A percentile compares a stretch with the other conserved stretches of the same genome.
Conservation (phyloP, 2,888 invertebrate species). For the Sturmia bella region DNA sequence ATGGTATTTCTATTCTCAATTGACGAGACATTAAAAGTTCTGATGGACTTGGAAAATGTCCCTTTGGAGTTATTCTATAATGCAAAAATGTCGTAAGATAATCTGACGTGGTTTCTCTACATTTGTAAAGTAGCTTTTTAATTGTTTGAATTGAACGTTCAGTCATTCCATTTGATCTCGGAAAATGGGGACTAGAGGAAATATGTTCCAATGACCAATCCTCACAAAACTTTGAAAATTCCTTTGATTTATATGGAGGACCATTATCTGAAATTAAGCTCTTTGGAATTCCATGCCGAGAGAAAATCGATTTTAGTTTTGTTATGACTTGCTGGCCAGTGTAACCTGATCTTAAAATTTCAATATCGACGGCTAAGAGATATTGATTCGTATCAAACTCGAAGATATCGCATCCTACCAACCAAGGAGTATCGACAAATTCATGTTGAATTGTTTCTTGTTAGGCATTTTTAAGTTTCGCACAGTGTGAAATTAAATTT, state of each 20-base stretch:
- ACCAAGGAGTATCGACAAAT: too few relatives aligned
- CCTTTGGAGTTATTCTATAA: conserved; percentile 14
- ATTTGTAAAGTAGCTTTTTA: background rate
- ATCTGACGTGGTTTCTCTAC: conserved; percentile 6
- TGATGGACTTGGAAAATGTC: background rate
- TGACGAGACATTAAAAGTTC: conserved; percentile 14
- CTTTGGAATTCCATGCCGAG: conserved; percentile 31
- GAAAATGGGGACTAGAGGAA: too few relatives aligned
- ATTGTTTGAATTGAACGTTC: conserved; percentile 18
- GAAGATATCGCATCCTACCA: too few relatives aligned
- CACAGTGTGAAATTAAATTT: too few relatives aligned
- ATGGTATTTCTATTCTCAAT: conserved; percentile 39
- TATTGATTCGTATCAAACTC: too few relatives aligned
- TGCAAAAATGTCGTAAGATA: conserved; percentile 5
- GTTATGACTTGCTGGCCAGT: too few relatives aligned
- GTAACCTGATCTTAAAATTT: too few relatives aligned
- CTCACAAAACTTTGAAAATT: conserved; percentile 13
- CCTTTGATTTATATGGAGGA: conserved; percentile 31
- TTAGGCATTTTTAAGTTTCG: too few relatives aligned
- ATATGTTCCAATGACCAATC: conserved; percentile 31
- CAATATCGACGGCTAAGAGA: too few relatives aligned
- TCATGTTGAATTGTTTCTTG: too few relatives aligned
- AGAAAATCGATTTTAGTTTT: too few relatives aligned
- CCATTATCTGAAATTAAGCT: conserved; percentile 24
- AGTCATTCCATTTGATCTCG: conserved; percentile 2